phyloP scores from a whole-genome alignment of 2,797 vertebrate genomes.

The Sebastes oblongus region DNA sequence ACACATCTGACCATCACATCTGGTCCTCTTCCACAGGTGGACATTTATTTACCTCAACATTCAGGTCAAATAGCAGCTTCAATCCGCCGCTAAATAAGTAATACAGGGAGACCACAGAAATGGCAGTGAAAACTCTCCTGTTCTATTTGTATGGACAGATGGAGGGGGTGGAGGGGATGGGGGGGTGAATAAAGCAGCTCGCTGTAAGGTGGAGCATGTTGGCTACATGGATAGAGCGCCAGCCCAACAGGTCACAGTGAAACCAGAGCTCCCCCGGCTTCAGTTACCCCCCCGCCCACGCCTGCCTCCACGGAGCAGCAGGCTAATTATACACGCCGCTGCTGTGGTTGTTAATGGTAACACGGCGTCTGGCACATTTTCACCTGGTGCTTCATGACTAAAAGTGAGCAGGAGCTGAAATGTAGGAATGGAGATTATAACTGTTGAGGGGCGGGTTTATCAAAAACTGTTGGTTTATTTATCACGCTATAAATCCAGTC shows the following conservation, averaged over 20 bases:
- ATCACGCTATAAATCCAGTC: background rate
- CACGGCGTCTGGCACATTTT: slow-evolving; percentile 37
- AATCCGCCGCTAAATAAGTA: slow-evolving; percentile 19
- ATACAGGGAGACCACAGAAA: slow-evolving; percentile 27
- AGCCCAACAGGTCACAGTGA: slow-evolving; percentile 65
- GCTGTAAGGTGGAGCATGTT: slow-evolving; percentile 40
- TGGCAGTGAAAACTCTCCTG: slow-evolving; percentile 37
- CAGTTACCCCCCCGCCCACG: slow-evolving; percentile 59
- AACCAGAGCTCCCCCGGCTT: slow-evolving; percentile 73
- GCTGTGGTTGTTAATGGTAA: slow-evolving; percentile 56
- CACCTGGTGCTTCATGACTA: slow-evolving; percentile 46
- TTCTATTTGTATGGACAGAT: slow-evolving; percentile 52
- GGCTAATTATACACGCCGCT: slow-evolving; percentile 75
- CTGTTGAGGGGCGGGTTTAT: background rate
- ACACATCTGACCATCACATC: background rate
- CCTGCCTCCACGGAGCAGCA: slow-evolving; percentile 41
- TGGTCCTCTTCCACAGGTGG: background rate
- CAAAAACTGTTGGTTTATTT: background rate
- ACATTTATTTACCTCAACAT: background rate
- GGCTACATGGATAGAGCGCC: slow-evolving; percentile 50
- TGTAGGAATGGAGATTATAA: background rate
- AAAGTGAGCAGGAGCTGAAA: slow-evolving; percentile 15
- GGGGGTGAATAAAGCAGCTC: slow-evolving; percentile 60
- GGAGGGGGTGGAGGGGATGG: slow-evolving; percentile 19
- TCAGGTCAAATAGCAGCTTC: slow-evolving; percentile 1